Conservation (phyloP, 1,140 invertebrate species). For the Pseudomyrmex gracilis region DNA sequence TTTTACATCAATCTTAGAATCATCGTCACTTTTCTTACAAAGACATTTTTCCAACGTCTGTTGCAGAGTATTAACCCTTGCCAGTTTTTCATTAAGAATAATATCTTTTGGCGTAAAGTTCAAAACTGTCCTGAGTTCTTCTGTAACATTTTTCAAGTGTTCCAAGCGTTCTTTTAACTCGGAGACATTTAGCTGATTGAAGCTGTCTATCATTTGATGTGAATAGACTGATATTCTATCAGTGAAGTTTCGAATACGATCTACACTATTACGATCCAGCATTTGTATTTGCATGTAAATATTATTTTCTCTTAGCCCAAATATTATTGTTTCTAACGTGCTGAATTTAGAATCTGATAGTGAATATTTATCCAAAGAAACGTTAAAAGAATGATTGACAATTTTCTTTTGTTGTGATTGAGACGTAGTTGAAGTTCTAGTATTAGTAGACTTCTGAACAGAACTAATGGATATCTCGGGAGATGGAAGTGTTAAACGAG, state of each 20-base stretch:
- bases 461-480: slow-evolving; percentile 66
- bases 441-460: slow-evolving; percentile 7
- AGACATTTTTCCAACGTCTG: slow-evolving; percentile 58
- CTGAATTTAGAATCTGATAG: too few species aligned
- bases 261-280: background rate
- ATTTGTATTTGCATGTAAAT: slow-evolving; percentile 60
- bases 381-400: too few species aligned
- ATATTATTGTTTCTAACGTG: slow-evolving; percentile 39
- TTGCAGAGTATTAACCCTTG: slow-evolving; percentile 64
- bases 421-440: too few species aligned
- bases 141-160: slow-evolving; percentile 66
- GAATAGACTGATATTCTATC: slow-evolving; percentile 48
- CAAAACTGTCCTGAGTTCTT: slow-evolving; percentile 65
- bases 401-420: too few species aligned
- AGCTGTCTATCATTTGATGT: slow-evolving; percentile 72
- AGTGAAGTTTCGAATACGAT: background rate
- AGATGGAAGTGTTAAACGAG: slow-evolving; percentile 50
- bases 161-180: slow-evolving; percentile 69
- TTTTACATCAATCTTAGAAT: background rate
- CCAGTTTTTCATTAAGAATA: slow-evolving; percentile 61
- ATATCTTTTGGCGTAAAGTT: slow-evolving; percentile 39
- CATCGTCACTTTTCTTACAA: slow-evolving; percentile 4
- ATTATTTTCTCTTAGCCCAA: slow-evolving; percentile 35
- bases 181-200: slow-evolving; percentile 61
- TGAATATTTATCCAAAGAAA: too few species aligned